phyloP scores from a whole-genome alignment of 1,140 invertebrate genomes.

The Caerostris extrusa region DNA sequence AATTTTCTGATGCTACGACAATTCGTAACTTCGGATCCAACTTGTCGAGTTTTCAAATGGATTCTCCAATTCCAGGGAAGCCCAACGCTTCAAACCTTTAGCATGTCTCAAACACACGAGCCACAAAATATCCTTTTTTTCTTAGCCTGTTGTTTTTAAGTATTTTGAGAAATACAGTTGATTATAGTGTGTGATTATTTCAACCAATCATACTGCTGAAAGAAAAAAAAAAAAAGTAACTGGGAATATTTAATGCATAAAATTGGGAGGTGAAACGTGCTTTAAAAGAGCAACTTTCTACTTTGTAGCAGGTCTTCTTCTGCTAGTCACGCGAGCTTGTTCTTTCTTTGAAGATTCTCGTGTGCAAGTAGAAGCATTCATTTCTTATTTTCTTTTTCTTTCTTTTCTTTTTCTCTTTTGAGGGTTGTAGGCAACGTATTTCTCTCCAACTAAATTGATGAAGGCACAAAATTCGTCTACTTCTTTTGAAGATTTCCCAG shows the following conservation, averaged over 20 bases:
- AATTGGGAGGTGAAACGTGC: slow-evolving; percentile 1
- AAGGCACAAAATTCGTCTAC: slow-evolving; percentile 24
- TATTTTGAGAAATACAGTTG: too few species aligned
- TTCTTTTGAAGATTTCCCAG: slow-evolving; percentile 4
- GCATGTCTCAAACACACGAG: too few species aligned
- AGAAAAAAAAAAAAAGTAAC: too few species aligned
- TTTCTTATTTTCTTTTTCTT: not conserved
- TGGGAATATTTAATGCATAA: slow-evolving; percentile 24
- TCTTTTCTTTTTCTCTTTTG: not conserved
- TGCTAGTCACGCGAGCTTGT: slow-evolving; percentile 8
- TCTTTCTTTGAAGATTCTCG: not conserved
- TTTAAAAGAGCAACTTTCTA: not conserved
- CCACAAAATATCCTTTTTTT: too few species aligned
- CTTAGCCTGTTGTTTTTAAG: too few species aligned
- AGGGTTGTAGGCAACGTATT: not conserved
- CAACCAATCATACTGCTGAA: not conserved
- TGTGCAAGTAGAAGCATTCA: not conserved
- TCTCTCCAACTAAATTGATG: slow-evolving; percentile 28
- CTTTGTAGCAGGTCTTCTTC: not conserved
- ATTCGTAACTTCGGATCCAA: too few species aligned
- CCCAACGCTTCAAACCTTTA: too few species aligned
- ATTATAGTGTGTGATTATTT: not conserved
- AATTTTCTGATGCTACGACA: too few species aligned
- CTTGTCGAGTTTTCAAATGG: too few species aligned
- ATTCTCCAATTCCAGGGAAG: too few species aligned